Evolutionary conservation across 2,888 invertebrate species (phyloP), one percentile per base, ranked within the genome.

Genomic region (Graphium colonna): DNA sequence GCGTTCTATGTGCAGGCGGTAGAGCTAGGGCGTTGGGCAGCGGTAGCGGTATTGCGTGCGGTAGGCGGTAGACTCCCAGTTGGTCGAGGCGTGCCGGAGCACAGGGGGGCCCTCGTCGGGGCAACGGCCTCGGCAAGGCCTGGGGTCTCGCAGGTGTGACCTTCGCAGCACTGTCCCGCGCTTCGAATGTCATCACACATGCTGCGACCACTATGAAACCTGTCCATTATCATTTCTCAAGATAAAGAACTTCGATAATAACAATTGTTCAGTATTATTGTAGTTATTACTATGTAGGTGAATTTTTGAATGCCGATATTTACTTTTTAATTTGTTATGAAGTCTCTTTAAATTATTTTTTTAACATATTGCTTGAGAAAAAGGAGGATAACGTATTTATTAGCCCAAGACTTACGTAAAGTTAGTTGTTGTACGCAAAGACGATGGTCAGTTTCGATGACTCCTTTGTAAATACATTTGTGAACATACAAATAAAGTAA

Each of bases 121-220:
- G 75, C n/a, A 90, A 69, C 7, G 91, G 90, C 8, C 92, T 89
- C 4, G 91, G 90, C 57, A 91, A 73, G 43, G 91, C 77, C 51
- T 88, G 87, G 58, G 90, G 75, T 66, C 90, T 91, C 28, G 96
- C 96, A 0, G 97, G 97, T 12, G 96, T 96, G 49, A 98, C 96
- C 54, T 87, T 87, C 0, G 97, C 96, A 0, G 98, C 96, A 58
- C 96, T 96, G 82, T 98, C 98, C 1, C 98, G 92, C 0, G 97
- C 97, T 76, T 98, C 98, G 75, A 98, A 97, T n/a, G 98, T 98
- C 95, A 98, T 97, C 49, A 99, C 98, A 75, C 98, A 98, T 0
- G 98, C 97, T 26, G 98, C 97, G 16, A 98, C 98, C 38, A 98
- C 96, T 63, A 98, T 96, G 78, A 98, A 98, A 36, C 97, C 95